Base-by-base conservation (phyloP, 2,797 vertebrate genomes). In the Sebastiscus tertius region DNA sequence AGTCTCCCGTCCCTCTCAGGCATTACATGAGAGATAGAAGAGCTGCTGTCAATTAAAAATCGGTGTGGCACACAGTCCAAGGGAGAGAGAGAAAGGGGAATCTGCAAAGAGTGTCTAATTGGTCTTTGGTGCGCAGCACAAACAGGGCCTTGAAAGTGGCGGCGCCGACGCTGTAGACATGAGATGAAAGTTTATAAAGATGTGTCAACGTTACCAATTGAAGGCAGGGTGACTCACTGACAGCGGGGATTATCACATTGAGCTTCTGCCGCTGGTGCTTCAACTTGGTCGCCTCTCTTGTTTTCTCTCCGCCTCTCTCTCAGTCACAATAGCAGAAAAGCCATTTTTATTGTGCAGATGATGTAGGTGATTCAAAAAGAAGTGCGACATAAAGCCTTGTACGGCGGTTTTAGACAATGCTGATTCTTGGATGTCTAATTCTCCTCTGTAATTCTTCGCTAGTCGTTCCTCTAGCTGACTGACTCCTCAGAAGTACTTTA, bases 51-150 rank as follows among this genome's bases (percentile, higher is more conserved):
- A 85, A 82, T 87, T 88, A 81, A 88, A 86, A 91, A 81, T 70
- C 72, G 59, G 82, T 29, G 80, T 68, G 72, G 74, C 70, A 22
- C 36, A 16, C 70, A 59, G 79, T 68, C 63, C 61, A 36, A 52
- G 27, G 65, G 56, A 67, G 70, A 83, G 46, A 60, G 36, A 72
- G 63, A 10, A 4, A 14, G 62, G 55, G 73, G 67, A 68, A 64
- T 83, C 79, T 78, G 69, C 58, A 81, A 71, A 80, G 81, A 87
- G 63, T 2, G 49, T 79, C 77, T 93, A 92, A 94, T 94, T 95
- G 91, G 91, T 90, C 78, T 88, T 87, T 83, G 81, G 81, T 89
- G 80, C 54, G 0, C 52, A 11, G 75, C 39, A 36, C 71, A 86
- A 83, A 87, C 52, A 39, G 49, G 78, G 68, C 65, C 72, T 89